A percentile compares a stretch with the other conserved stretches of the same genome.
These are phyloP conservation scores for Sipha flava DNA, from an alignment of 1,140 invertebrate species.

Conservation along the genomic window DNA sequence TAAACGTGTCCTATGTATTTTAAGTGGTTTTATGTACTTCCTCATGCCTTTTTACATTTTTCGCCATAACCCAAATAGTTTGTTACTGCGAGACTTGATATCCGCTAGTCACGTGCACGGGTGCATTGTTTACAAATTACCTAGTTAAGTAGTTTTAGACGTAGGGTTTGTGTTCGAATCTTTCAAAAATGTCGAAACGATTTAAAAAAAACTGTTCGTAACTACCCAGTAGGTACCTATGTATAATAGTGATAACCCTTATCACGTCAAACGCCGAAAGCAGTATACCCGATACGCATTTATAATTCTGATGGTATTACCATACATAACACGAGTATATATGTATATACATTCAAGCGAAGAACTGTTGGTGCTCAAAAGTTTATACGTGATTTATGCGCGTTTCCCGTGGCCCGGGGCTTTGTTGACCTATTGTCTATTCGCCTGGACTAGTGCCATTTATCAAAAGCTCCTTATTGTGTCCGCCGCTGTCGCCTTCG, in stretches of 20 bases:
- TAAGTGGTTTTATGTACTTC: no score
- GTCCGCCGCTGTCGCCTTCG: background rate
- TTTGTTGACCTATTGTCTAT: slow-evolving; percentile 32
- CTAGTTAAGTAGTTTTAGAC: no score
- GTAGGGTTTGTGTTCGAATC: no score
- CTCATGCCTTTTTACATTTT: no score
- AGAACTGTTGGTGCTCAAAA: slow-evolving; percentile 7
- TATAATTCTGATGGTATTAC: background rate
- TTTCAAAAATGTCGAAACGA: no score
- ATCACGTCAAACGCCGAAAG: background rate
- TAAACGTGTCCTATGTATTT: no score
- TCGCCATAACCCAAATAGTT: no score
- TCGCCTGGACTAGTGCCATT: slow-evolving; percentile 26
- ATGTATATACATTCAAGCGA: background rate
- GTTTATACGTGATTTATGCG: slow-evolving; percentile 30
- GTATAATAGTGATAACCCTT: slow-evolving; percentile 2
- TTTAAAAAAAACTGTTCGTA: background rate
- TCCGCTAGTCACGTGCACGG: no score
- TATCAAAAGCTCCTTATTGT: slow-evolving; percentile 32
- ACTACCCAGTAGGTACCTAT: no score
- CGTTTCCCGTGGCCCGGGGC: background rate
- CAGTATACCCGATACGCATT: background rate
- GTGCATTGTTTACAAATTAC: no score
- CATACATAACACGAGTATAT: no score
- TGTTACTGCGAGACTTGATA: no score